Conservation (phyloP, 1,140 invertebrate species). For the Listronotus bonariensis region DNA sequence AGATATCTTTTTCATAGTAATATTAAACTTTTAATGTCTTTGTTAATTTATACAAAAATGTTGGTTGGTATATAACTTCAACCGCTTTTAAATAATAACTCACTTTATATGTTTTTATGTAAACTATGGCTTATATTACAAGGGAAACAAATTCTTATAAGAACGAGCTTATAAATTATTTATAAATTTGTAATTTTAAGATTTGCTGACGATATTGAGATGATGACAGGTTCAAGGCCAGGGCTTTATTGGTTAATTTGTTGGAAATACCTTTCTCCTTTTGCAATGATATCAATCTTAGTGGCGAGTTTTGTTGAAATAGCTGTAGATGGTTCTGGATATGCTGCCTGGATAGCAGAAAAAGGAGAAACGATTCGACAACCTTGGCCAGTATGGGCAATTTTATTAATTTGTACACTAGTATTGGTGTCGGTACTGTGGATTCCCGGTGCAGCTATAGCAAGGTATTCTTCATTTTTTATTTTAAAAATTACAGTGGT, state of each 20-base stretch:
- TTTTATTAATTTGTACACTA: slow-evolving; percentile 75
- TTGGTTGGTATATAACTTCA: too few species aligned
- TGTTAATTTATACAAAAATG: too few species aligned
- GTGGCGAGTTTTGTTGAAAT: slow-evolving; percentile 84
- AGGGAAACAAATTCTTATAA: too few species aligned
- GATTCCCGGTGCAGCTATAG: slow-evolving; percentile 83
- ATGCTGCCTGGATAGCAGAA: slow-evolving; percentile 81
- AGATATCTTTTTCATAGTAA: too few species aligned
- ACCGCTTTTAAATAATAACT: too few species aligned
- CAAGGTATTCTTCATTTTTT: slow-evolving; percentile 70
- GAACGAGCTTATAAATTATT: too few species aligned
- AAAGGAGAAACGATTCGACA: slow-evolving; percentile 73
- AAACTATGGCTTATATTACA: too few species aligned
- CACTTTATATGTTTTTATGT: too few species aligned
- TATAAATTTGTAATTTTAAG: slow-evolving; percentile 58
- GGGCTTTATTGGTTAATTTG: slow-evolving; percentile 89
- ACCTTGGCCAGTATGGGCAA: slow-evolving; percentile 80
- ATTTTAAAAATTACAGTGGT: too few species aligned
- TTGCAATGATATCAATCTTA: slow-evolving; percentile 88
- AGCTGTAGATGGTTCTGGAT: slow-evolving; percentile 77
- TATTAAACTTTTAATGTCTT: too few species aligned
- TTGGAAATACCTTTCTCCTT: slow-evolving; percentile 91
- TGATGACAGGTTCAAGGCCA: slow-evolving; percentile 90
- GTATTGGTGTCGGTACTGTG: slow-evolving; percentile 82
- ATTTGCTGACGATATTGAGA: slow-evolving; percentile 91